phyloP scores from a whole-genome alignment of 2,888 invertebrate genomes.

The Fabriciana adippe region DNA sequence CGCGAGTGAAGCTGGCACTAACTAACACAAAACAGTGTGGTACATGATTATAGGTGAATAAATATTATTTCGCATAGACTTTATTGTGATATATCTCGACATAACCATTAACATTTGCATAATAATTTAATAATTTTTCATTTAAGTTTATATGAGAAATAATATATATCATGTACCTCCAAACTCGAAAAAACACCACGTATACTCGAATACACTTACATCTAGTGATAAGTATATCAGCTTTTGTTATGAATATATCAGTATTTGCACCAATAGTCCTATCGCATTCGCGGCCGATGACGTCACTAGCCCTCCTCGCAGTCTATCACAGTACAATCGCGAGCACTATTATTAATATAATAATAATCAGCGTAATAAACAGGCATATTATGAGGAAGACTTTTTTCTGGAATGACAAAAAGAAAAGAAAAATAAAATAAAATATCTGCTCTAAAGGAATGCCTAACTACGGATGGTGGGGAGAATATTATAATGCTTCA shows the following conservation, averaged over 20 bases:
- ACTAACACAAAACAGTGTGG: neutral
- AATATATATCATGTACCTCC: neutral
- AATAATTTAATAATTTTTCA: neutral
- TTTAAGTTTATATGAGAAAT: neutral
- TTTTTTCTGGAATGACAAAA: conserved; percentile 91
- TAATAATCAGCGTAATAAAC: conserved; percentile 85
- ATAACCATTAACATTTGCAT: no score
- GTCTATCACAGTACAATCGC: conserved; percentile 63
- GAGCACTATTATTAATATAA: conserved; percentile 88
- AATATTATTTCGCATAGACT: neutral
- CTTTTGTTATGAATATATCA: conserved; percentile 38
- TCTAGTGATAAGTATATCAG: conserved; percentile 32
- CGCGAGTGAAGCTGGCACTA: conserved; percentile 19
- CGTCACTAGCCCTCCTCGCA: conserved; percentile 50
- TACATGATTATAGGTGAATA: neutral
- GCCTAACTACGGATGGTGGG: neutral
- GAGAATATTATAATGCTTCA: neutral
- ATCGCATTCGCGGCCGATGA: conserved; percentile 42
- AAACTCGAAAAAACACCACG: neutral
- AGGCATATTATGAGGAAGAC: conserved; percentile 94
- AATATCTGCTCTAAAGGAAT: conserved; percentile 43
- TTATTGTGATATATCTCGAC: neutral
- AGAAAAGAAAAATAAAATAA: conserved; percentile 75
- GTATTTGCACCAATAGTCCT: conserved; percentile 37
- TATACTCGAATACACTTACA: conserved; percentile 29